Conservation (phyloP, 64 coral and sea anemone species). For the Pocillopora verrucosa region DNA sequence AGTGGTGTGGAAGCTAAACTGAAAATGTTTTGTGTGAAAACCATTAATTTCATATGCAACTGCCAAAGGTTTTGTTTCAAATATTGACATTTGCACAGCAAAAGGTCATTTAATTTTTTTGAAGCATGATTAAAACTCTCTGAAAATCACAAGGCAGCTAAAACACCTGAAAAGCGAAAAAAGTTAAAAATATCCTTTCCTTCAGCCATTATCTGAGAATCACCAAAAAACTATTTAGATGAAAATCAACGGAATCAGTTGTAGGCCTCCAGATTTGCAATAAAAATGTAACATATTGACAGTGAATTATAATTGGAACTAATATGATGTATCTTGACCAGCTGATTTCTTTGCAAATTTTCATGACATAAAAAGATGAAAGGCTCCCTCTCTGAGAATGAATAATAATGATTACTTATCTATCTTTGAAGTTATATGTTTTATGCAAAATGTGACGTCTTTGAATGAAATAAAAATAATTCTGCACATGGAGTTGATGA, state of each 20-base stretch:
- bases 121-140: not conserved
- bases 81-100: slow-evolving; percentile 20
- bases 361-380: slow-evolving; percentile 25
- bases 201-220: not conserved
- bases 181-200: not conserved
- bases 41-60: not conserved
- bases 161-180: not conserved
- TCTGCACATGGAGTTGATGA: not conserved
- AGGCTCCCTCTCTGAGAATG: not conserved
- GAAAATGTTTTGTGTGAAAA: not conserved
- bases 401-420: slow-evolving; percentile 27
- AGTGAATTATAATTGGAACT: slow-evolving; percentile 4
- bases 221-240: not conserved
- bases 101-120: slow-evolving; percentile 12
- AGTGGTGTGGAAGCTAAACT: not conserved
- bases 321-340: slow-evolving; percentile 4
- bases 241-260: not conserved
- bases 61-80: slow-evolving; percentile 6
- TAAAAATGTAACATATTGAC: slow-evolving; percentile 17
- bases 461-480: slow-evolving; percentile 12
- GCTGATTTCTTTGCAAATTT: slow-evolving; percentile 19
- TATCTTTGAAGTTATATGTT: slow-evolving; percentile 1
- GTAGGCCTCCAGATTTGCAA: not conserved
- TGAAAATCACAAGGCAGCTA: not conserved
- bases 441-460: slow-evolving; percentile 27